Conservation (phyloP, 2,888 invertebrate genomes). For the Dicroscelio sp. region DNA sequence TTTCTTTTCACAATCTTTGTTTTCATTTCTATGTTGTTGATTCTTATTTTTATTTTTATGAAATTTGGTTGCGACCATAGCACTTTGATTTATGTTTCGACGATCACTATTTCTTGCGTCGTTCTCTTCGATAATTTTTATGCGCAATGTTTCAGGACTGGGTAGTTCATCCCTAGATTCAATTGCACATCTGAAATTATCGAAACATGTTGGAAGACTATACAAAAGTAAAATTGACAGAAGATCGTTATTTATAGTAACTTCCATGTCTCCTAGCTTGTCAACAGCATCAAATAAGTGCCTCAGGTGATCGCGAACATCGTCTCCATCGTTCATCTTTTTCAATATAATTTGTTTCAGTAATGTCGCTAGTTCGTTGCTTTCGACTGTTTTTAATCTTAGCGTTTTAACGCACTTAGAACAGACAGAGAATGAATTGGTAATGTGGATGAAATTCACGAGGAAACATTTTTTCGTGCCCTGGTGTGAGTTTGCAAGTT, state of each 20-base stretch:
- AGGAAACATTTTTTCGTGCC: too few relatives aligned
- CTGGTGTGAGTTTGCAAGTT: too few relatives aligned
- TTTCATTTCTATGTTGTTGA: not conserved
- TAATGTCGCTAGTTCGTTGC: slow-evolving; percentile 65
- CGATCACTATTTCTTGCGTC: not conserved
- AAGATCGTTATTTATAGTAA: not conserved
- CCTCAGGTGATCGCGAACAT: too few relatives aligned
- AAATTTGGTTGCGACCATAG: not conserved
- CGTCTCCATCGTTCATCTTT: too few relatives aligned
- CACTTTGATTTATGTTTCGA: not conserved
- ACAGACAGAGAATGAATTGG: slow-evolving; percentile 42
- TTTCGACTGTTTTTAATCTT: slow-evolving; percentile 73
- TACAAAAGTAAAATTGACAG: not conserved
- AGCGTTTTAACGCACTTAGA: slow-evolving; percentile 46
- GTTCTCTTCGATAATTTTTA: not conserved
- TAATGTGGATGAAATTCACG: too few relatives aligned
- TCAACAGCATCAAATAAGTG: too few relatives aligned
- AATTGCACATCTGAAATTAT: not conserved
- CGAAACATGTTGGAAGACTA: not conserved
- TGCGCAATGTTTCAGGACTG: not conserved
- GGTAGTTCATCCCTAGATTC: not conserved
- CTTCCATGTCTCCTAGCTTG: not conserved
- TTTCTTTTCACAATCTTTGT: not conserved
- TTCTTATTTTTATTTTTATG: not conserved
- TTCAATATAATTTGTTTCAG: too few relatives aligned